These are phyloP conservation scores for Aproaerema taeniolella DNA, from an alignment of 2,888 invertebrate species.

Conservation along the genomic window DNA sequence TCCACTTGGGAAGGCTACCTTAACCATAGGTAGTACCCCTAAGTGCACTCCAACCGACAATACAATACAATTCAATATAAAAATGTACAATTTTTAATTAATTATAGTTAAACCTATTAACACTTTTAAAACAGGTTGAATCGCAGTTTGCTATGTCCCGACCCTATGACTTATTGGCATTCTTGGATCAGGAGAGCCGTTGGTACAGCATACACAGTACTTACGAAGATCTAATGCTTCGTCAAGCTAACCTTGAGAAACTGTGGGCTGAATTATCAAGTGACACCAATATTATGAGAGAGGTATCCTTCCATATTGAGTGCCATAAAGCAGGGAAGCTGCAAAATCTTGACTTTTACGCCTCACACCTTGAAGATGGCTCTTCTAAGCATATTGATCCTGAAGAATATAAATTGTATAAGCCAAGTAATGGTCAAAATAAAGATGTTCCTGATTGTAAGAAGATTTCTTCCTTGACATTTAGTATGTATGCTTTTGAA, in stretches of 20 bases:
- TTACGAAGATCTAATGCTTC: conserved; percentile 79
- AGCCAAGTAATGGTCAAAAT: conserved; percentile 34
- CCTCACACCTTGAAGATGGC: conserved; percentile 76
- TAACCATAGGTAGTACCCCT: no score
- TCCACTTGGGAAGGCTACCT: no score
- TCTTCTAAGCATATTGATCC: conserved; percentile 61
- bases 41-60: no score
- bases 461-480: conserved; percentile 68
- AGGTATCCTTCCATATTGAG: no score
- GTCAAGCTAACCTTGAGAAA: conserved; percentile 81
- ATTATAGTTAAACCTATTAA: no score
- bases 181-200: conserved; percentile 86
- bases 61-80: no score
- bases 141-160: conserved; percentile 84
- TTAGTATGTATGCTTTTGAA: conserved; percentile 65
- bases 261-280: conserved; percentile 76
- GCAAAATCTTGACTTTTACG: conserved; percentile 83
- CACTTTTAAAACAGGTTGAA: no score
- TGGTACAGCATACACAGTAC: conserved; percentile 78
- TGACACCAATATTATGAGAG: conserved; percentile 80
- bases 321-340: conserved; percentile 81
- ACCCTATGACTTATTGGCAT: conserved; percentile 84
- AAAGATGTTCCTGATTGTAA: conserved; percentile 80
- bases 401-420: conserved; percentile 37
- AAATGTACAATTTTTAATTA: no score